These are phyloP conservation scores for Xanthia togata DNA, from an alignment of 2,888 invertebrate genomes.

Conservation along the genomic window DNA sequence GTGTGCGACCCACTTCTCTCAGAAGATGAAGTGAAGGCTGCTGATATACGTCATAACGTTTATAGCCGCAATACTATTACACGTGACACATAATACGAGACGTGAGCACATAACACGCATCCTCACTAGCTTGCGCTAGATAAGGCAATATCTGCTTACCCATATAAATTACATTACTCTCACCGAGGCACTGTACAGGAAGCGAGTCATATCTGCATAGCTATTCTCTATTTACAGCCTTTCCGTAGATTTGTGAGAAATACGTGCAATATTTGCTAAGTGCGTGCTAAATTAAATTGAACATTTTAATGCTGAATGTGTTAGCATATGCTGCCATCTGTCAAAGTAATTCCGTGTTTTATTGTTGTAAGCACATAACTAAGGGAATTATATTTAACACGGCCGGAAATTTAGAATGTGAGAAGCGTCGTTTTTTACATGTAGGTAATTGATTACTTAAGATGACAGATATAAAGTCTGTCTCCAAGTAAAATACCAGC, in stretches of 20 bases:
- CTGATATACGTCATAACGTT: not conserved
- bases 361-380: not conserved
- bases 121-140: not conserved
- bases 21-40: not conserved
- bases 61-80: conserved; percentile 1
- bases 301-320: conserved; percentile 20
- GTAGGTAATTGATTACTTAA: too few species aligned
- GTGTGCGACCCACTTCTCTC: not conserved
- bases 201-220: too few species aligned
- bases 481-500: not conserved
- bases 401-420: not conserved
- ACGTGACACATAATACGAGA: conserved; percentile 1
- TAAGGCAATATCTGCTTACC: not conserved
- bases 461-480: not conserved
- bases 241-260: too few species aligned
- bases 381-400: not conserved
- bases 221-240: too few species aligned
- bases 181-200: too few species aligned
- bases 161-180: not conserved
- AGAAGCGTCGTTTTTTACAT: too few species aligned
- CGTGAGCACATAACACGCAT: not conserved
- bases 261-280: too few species aligned
- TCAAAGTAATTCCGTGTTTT: conserved; percentile 12
- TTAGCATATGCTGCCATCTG: conserved; percentile 11
- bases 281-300: too few species aligned